Evolutionary conservation across 2,888 invertebrate genomes (phyloP), one percentile per base, ranked within the genome.

Genomic region (Endomychus coccineus): DNA sequence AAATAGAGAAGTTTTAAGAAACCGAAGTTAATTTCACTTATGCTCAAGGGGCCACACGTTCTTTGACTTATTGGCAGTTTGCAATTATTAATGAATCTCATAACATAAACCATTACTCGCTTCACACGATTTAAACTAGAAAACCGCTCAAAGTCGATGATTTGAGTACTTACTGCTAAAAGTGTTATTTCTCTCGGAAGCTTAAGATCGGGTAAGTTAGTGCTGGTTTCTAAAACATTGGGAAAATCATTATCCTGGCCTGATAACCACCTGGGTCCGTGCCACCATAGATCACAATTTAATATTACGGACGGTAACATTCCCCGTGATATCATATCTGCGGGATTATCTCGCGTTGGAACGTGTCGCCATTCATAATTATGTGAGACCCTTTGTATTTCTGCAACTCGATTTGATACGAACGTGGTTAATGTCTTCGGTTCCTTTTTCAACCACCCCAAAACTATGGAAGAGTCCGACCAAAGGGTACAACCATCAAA

Each of bases 381-480:
- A 22, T 27, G 16, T n/a, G 40, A 29, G 12, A 30, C 25, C 6
- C 17, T 16, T 15, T 27, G 37, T 12, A 43, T 41, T 16, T 42
- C 30, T 3, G 30, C 19, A 7, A 43, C 34, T 27, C 41, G 29
- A 27, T 42, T 38, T 5, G 23, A 25, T 3, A 35, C 39, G 25
- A 43, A 43, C n/a, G 27, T 25, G 14, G 41, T 21, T 16, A 33
- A 36, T 16, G 23, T 11, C 16, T 35, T 36, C n/a, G 37, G 31
- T 1, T 17, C n/a, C 13, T 27, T 28, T 16, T 38, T 29, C 10
- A 44, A 14, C 44, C 39, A 44, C 13, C 27, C 16, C n/a, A 39
- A 23, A 7, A 32, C 31, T 6, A 44, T 31, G 4, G 34, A 23
- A 6, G 38, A 43, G 33, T 40, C 34, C 14, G 17, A 43, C 42